Conservation (phyloP, 2,113 vertebrate genomes). For the Dasyornis broadbenti region DNA sequence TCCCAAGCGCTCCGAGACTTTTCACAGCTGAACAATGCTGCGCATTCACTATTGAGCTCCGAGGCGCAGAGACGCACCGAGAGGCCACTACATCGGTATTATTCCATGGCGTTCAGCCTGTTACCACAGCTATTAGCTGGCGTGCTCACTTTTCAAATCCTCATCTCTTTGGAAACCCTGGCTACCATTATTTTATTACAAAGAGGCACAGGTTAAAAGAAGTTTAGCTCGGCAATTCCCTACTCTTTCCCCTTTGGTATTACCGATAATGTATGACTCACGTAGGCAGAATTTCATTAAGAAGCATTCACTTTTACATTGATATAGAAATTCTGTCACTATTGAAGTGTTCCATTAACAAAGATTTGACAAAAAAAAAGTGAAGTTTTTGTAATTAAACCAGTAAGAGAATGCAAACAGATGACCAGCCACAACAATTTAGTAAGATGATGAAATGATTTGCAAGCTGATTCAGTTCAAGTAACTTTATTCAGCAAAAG, state of each 20-base stretch:
- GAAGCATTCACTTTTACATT: not conserved
- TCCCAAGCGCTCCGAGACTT: not conserved
- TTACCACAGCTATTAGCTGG: slow-evolving; percentile 20
- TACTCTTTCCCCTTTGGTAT: not conserved
- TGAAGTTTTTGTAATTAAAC: not conserved
- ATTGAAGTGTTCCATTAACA: not conserved
- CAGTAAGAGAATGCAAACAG: not conserved
- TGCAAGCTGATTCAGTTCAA: not conserved
- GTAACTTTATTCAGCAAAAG: not conserved
- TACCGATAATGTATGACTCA: not conserved
- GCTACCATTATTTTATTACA: slow-evolving; percentile 12
- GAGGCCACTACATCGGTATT: not conserved
- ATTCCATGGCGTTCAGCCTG: not conserved
- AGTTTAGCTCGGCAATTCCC: not conserved
- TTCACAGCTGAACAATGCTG: slow-evolving; percentile 1
- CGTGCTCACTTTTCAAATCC: slow-evolving; percentile 39
- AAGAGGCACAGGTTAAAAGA: slow-evolving; percentile 23
- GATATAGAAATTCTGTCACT: not conserved
- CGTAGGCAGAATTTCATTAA: not conserved
- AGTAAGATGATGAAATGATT: not conserved
- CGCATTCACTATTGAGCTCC: slow-evolving; percentile 5
- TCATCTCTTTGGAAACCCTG: slow-evolving; percentile 48
- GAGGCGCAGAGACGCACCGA: not conserved
- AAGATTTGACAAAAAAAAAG: not conserved
- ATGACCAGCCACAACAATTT: not conserved